These are phyloP conservation scores for Stomorhina lunata DNA, from an alignment of 2,888 invertebrate species.

Conservation along the genomic window DNA sequence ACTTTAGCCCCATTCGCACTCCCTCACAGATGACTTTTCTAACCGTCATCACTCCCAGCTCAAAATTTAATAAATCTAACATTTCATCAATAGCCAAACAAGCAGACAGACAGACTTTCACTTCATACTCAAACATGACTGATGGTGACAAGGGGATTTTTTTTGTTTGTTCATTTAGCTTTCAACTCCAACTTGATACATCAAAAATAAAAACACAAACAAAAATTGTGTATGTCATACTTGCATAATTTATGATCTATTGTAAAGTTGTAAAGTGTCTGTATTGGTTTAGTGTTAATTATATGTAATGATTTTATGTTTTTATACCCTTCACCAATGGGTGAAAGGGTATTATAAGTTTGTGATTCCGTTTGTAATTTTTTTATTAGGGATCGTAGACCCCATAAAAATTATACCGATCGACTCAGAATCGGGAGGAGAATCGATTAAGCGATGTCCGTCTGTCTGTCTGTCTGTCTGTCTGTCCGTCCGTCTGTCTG, in stretches of 20 bases:
- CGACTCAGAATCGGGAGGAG: too few species aligned
- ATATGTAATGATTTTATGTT: constrained; percentile 38
- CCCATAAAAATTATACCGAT: too few species aligned
- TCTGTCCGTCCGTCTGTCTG: too few species aligned
- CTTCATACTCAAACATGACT: constrained; percentile 51
- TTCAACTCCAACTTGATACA: constrained; percentile 40
- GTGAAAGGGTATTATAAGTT: too few species aligned
- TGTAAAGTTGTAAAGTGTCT: not conserved
- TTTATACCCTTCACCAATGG: too few species aligned
- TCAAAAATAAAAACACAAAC: too few species aligned
- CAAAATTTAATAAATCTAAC: constrained; percentile 42
- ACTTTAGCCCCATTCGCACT: too few species aligned
- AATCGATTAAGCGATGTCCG: too few species aligned
- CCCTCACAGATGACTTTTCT: too few species aligned
- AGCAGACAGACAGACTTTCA: constrained; percentile 47
- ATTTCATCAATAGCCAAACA: not conserved
- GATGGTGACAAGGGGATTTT: constrained; percentile 25
- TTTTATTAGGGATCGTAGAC: too few species aligned
- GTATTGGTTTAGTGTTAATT: constrained; percentile 8
- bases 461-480: too few species aligned
- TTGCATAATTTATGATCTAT: constrained; percentile 35
- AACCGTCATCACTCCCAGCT: not conserved
- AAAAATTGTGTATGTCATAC: constrained; percentile 33
- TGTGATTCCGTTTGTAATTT: too few species aligned
- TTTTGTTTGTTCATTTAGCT: not conserved